Base-by-base conservation (phyloP, 1,140 invertebrate species). In the Sarcophaga peregrina region DNA sequence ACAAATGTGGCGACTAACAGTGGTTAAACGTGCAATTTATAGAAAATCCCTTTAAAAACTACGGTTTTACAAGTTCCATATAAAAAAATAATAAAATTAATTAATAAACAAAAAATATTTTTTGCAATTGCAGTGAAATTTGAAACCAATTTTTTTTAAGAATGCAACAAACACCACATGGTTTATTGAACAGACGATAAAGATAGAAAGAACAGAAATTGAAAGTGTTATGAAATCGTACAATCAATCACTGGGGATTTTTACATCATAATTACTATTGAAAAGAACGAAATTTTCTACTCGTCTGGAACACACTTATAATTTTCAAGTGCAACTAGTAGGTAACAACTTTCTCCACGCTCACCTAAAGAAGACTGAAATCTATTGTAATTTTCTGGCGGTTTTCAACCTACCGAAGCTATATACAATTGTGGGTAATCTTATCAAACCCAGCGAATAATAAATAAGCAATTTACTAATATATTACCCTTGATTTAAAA, bases 131-230 rank as follows among this genome's bases (percentile, higher is more conserved):
- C n/a, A 68, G 17, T 7, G 62, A 20, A 20, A 68, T 68, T 68
- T 68, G 62, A 68, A 68, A 68, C 62, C 9, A 52, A 13, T 52
- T 68, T 37, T n/a, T 58, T 58, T n/a, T 20, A 68, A 68, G 20
- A 3, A 68, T 25, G n/a, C 62, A 68, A 68, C 62, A 68, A 58
- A 58, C 62, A 68, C 62, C 62, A 68, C 62, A 68, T 68, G 62
- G 62, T 68, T 68, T 17, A 68, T 68, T 58, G 54, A 58, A 58
- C 15, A 58, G 15, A 58, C 7, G n/a, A 58, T 13, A 68, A 17
- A 68, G 25, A 37, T 37, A 68, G 7, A 25, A 68, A 68, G 20
- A 68, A 68, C 6, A 68, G 62, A 68, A 58, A 9, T 68, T 68
- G 62, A 17, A 15, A 17, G 62, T 68, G 62, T 68, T 68, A 68